These are phyloP conservation scores for Hippopotamyrus pictus DNA, from an alignment of 2,797 vertebrate species.

Conservation along the genomic window DNA sequence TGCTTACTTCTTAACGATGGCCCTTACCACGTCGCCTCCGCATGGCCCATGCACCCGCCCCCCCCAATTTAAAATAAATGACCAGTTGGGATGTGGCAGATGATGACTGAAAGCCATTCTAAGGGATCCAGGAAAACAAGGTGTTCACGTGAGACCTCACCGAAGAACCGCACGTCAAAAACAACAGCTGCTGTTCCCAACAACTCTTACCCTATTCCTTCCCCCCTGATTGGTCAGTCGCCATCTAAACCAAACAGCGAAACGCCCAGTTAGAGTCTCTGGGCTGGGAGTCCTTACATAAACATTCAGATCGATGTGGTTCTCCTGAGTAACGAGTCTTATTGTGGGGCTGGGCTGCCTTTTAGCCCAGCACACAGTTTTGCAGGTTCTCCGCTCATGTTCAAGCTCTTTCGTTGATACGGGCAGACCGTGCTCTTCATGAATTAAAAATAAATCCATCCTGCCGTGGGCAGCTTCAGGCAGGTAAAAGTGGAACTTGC, in stretches of 20 bases:
- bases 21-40: neutral
- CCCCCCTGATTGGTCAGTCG: constrained; percentile 35
- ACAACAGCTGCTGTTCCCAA: neutral
- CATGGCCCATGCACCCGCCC: neutral
- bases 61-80: neutral
- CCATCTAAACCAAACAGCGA: constrained; percentile 41
- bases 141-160: neutral
- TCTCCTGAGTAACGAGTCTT: neutral
- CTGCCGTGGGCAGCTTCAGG: neutral
- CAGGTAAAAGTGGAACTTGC: neutral
- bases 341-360: neutral
- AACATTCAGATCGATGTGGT: neutral
- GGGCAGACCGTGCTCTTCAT: neutral
- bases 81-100: neutral
- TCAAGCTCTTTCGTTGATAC: neutral
- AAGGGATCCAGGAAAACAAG: neutral
- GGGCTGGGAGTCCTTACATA: neutral
- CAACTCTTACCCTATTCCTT: constrained; percentile 21
- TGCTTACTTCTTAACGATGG: neutral
- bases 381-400: neutral
- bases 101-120: neutral
- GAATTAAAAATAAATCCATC: neutral
- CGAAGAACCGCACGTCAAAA: neutral
- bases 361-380: neutral
- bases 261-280: constrained; percentile 45